Base-by-base conservation (phyloP, 2,888 invertebrate species). In the Chrysotoxum bicinctum region DNA sequence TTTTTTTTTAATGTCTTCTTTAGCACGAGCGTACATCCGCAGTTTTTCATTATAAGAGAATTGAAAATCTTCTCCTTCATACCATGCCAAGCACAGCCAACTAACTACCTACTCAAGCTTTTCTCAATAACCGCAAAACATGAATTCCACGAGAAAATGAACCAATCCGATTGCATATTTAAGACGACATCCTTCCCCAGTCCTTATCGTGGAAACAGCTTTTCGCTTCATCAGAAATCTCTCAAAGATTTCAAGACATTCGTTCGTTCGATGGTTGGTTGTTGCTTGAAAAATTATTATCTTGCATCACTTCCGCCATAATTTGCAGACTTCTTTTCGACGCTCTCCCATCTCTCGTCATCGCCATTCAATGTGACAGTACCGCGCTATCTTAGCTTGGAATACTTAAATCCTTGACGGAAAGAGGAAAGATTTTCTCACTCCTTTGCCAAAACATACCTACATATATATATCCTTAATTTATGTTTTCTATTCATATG, bases 271-370 rank as follows among this genome's bases (percentile, higher is more conserved):
- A 0, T 16, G 0, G 16, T 3, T 12, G 48, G 48, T 48, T 50
- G 60, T 60, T 68, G 64, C 64, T 72, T 30, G 58, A 54, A 79
- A 73, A 73, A 73, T 73, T 66, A 72, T 77, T 48, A 79, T 79
- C 76, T 50, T 70, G 64, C 69, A 81, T 70, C 80, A 70, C 48
- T 56, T 81, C 76, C 76, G 69, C 12, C 62, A 54, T 43, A 75
- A 48, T 52, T 62, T 50, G 16, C 40, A 58, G n/a, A 35, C 60
- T 58, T 60, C 58, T 68, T 79, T 60, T 68, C 79, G 43, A 52
- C 23, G 56, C 64, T 16, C 48, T 58, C 32, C 19, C 5, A 32
- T 58, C 12, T 40, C 50, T 73, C 74, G 3, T n/a, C 37, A 14
- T 40, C 43, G 40, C 7, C 19, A 26, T 43, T 26, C 4, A n/a